Evolutionary conservation across 2,888 invertebrate species (phyloP).

Genomic region (Hirtodrosophila confusa): DNA sequence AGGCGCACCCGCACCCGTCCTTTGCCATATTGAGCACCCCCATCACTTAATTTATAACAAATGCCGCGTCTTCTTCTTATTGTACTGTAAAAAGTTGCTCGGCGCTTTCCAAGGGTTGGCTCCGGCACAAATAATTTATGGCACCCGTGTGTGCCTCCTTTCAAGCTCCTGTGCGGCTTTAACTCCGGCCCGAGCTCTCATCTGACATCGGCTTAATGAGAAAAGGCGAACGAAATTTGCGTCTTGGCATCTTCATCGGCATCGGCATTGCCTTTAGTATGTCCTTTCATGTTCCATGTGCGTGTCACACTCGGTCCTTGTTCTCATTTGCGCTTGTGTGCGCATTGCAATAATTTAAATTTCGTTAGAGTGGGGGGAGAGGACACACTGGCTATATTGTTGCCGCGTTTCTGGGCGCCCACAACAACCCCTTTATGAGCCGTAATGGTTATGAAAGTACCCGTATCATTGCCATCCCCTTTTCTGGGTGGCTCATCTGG

Average conservation of each 20-base stretch:
- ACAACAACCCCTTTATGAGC: slow-evolving; percentile 48
- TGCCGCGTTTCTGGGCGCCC: slow-evolving; percentile 1
- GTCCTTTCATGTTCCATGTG: slow-evolving; percentile 50
- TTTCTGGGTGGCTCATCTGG: not conserved
- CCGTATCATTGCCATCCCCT: not conserved
- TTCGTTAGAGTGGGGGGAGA: slow-evolving; percentile 34
- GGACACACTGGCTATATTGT: not conserved
- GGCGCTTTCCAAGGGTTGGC: slow-evolving; percentile 71
- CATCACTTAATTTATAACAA: slow-evolving; percentile 79
- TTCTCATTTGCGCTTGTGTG: slow-evolving; percentile 70
- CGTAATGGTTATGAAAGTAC: slow-evolving; percentile 21
- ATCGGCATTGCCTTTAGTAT: slow-evolving; percentile 7
- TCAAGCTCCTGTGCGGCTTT: slow-evolving; percentile 24
- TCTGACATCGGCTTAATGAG: slow-evolving; percentile 73
- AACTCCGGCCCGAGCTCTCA: slow-evolving; percentile 42
- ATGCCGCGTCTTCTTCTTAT: slow-evolving; percentile 47
- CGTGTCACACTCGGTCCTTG: slow-evolving; percentile 39
- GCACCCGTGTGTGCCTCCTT: slow-evolving; percentile 64
- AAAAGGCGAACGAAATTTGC: slow-evolving; percentile 64
- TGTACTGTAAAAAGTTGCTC: slow-evolving; percentile 54
- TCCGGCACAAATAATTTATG: slow-evolving; percentile 70
- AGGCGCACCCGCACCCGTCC: slow-evolving; percentile 5
- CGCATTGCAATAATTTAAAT: slow-evolving; percentile 68
- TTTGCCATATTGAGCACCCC: slow-evolving; percentile 62
- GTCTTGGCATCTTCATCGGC: slow-evolving; percentile 33